Base-by-base conservation (phyloP, 2,113 vertebrate species). In the Microtus ochrogaster region DNA sequence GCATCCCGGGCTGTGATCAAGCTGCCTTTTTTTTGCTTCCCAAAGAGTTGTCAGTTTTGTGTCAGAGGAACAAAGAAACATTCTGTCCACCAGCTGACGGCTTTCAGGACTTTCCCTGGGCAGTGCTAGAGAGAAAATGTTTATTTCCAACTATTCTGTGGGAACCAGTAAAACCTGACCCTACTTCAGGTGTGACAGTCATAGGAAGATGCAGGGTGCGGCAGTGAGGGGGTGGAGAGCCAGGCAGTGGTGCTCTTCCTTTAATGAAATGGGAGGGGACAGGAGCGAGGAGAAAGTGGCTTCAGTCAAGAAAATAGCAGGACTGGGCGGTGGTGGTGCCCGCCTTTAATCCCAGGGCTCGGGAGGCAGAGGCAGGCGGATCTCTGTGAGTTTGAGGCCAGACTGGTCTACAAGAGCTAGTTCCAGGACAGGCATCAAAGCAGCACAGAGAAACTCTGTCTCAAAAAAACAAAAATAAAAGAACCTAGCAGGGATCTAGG, bases 11-110 rank as follows among this genome's bases (percentile, higher is more conserved):
- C 86, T 84, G 19, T n/a, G 88, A 92, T n/a, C 84, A 85, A 58
- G n/a, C 88, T 55, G 65, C 74, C 78, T 81, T 70, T 85, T 85
- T 55, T 81, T 72, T 92, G 68, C 89, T 36, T 52, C 65, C 88
- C n/a, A 55, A 61, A 73, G 93, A 95, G 85, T 55, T 79, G 49
- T 70, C 77, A 90, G 26, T 88, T 96, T 96, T 95, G 55, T 83
- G 83, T 92, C 94, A 90, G 24, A 92, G 39, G 33, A 94, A 96
- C 87, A 96, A 96, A 97, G 89, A 49, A 88, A 79, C 58, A 79
- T 90, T 96, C 87, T 96, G 86, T 52, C 24, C 58, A 65, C 2
- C 24, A 61, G 49, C 94, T 84, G 72, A 93, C 28, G 84, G 33
- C 63, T 83, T 81, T 91, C 89, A 83, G 91, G 73, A 28, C 66